Evolutionary conservation across 2,888 invertebrate species (phyloP).

Genomic region (Thymelicus sylvestris): DNA sequence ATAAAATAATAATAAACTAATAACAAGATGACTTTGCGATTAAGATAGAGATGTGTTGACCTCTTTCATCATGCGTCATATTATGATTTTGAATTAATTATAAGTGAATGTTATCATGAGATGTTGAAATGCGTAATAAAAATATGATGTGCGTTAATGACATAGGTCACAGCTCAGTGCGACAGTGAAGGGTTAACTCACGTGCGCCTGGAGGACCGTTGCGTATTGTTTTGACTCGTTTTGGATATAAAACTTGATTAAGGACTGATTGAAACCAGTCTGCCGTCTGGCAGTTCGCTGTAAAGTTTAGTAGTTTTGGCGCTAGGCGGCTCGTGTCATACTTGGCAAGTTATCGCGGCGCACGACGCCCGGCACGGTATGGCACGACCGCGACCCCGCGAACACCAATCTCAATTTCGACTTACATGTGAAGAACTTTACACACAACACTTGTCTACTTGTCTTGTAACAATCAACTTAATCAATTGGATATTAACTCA

Average conservation of each 20-base stretch:
- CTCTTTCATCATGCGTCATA: no score
- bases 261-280: constrained; percentile 43
- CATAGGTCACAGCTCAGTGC: neutral
- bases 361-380: constrained; percentile 76
- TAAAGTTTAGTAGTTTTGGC: constrained; percentile 77
- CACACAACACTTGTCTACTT: constrained; percentile 50
- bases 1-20: no score
- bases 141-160: constrained; percentile 5
- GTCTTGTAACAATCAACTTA: neutral
- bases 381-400: constrained; percentile 74
- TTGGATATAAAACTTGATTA: constrained; percentile 52
- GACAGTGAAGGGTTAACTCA: constrained; percentile 11
- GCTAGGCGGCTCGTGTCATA: constrained; percentile 76
- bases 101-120: neutral
- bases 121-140: constrained; percentile 1
- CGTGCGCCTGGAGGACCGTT: constrained; percentile 34
- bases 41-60: no score
- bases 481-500: neutral
- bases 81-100: no score
- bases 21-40: no score
- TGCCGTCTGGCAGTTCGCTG: constrained; percentile 59
- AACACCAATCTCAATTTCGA: constrained; percentile 73
- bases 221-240: constrained; percentile 57
- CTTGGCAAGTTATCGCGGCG: constrained; percentile 71
- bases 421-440: constrained; percentile 64